phyloP scores from a whole-genome alignment of 2,113 vertebrate genomes.

The Xerus inauris region DNA sequence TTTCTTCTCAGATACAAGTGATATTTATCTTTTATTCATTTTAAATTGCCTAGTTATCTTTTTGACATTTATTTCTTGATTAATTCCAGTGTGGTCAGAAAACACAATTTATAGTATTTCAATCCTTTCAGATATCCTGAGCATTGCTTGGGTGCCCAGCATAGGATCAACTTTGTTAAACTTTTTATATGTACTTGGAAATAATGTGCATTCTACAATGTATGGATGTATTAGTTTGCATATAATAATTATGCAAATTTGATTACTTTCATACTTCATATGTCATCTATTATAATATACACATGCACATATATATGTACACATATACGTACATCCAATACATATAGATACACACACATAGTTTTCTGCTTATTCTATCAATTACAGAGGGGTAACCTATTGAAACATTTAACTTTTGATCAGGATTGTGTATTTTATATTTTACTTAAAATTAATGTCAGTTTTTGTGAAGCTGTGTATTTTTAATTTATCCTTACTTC shows the following conservation, averaged over 20 bases:
- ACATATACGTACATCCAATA: background rate
- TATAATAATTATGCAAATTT: background rate
- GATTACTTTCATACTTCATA: background rate
- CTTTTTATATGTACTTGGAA: background rate
- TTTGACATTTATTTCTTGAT: slow-evolving; percentile 12
- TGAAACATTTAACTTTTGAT: background rate
- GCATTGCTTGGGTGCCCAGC: background rate
- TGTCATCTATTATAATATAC: background rate
- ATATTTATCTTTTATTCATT: background rate
- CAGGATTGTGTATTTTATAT: background rate
- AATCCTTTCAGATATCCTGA: background rate
- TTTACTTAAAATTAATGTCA: background rate
- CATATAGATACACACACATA: background rate
- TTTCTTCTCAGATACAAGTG: background rate
- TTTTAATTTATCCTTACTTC: background rate
- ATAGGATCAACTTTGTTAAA: background rate
- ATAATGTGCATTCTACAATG: background rate
- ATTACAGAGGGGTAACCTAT: background rate
- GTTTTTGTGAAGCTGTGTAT: background rate
- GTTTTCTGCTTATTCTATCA: background rate
- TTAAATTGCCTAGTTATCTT: background rate
- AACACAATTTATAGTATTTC: background rate
- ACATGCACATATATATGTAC: background rate
- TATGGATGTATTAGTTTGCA: background rate
- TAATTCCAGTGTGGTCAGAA: background rate